These are phyloP conservation scores for Spermophilus dauricus DNA, from an alignment of 2,113 vertebrate genomes.

Conservation along the genomic window DNA sequence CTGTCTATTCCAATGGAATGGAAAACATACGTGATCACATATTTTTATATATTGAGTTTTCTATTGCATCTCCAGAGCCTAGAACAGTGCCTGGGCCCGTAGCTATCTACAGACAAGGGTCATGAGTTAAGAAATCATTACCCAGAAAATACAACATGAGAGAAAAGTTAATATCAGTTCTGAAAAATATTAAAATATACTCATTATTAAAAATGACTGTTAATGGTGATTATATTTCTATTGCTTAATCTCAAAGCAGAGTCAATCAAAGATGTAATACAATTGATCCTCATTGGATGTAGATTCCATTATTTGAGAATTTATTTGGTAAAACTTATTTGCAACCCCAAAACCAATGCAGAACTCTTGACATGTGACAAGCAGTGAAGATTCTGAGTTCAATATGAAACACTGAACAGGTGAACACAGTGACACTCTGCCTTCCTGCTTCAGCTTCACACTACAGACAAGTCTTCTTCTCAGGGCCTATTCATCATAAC, in stretches of 20 bases:
- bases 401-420: no score
- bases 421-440: not conserved
- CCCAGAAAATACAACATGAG: slow-evolving; percentile 3
- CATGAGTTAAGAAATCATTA: slow-evolving; percentile 36
- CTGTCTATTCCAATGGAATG: not conserved
- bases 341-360: not conserved
- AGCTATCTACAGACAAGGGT: not conserved
- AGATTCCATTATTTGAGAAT: not conserved
- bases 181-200: no score
- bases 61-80: not conserved
- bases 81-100: not conserved
- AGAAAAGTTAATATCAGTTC: not conserved
- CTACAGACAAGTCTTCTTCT: not conserved
- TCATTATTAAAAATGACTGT: no score
- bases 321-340: slow-evolving; percentile 23
- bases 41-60: not conserved
- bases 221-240: not conserved
- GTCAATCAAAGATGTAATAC: not conserved
- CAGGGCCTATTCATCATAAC: not conserved
- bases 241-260: slow-evolving; percentile 6
- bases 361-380: not conserved
- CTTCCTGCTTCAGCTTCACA: not conserved
- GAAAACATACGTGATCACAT: not conserved
- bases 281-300: not conserved
- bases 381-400: not conserved